Percentiles rank a stretch among this genome's conserved stretches.
phyloP scores from a whole-genome alignment of 2,113 vertebrate genomes.

The Zootoca vivipara region DNA sequence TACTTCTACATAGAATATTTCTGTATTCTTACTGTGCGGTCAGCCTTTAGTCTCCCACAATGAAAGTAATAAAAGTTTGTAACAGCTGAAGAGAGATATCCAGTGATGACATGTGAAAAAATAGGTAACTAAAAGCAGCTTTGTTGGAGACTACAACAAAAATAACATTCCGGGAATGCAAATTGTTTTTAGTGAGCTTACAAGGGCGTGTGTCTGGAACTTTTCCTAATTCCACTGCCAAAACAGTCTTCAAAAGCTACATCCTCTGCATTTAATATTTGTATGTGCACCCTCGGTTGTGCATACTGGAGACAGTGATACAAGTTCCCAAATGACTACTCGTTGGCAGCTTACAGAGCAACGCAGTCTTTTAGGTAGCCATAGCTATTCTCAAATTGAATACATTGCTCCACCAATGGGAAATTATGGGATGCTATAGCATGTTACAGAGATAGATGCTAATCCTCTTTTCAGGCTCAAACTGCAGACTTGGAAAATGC shows the following conservation, averaged over 20 bases:
- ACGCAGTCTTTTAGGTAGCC: slow-evolving; percentile 19
- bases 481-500: slow-evolving; percentile 43
- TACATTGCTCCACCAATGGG: slow-evolving; percentile 26
- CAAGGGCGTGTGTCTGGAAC: background rate
- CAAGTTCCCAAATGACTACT: background rate
- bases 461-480: background rate
- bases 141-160: background rate
- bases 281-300: background rate
- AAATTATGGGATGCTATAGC: slow-evolving; percentile 21
- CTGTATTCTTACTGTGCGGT: background rate
- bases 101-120: slow-evolving; percentile 21
- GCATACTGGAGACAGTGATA: slow-evolving; percentile 3
- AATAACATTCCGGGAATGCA: slow-evolving; percentile 25
- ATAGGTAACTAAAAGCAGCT: background rate
- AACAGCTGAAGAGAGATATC: background rate
- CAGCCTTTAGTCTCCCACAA: background rate
- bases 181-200: background rate
- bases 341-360: slow-evolving; percentile 15
- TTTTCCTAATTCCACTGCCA: slow-evolving; percentile 8
- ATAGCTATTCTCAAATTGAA: slow-evolving; percentile 20
- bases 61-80: background rate
- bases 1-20: background rate
- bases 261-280: slow-evolving; percentile 30
- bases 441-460: slow-evolving; percentile 34
- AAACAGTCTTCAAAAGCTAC: background rate